Conservation (phyloP, 2,113 vertebrate genomes). For the Ceyx melanurus region DNA sequence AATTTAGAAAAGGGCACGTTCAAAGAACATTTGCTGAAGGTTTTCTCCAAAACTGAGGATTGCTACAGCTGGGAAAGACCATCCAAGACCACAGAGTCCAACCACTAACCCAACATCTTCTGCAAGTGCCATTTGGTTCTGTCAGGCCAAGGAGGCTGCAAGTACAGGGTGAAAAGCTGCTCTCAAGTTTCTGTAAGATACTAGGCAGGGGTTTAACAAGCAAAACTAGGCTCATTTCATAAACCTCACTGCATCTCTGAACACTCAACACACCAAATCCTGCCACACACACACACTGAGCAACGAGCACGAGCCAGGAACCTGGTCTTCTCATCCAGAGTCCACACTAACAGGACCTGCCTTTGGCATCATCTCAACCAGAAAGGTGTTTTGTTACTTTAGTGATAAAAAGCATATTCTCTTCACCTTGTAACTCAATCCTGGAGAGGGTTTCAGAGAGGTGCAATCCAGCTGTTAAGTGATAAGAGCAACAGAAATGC, state of each 20-base stretch:
- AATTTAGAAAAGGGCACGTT: background rate
- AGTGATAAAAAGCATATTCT: background rate
- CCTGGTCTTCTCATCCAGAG: background rate
- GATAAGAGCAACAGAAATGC: background rate
- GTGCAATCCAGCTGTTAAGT: background rate
- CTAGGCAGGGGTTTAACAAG: background rate
- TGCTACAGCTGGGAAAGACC: too few species aligned
- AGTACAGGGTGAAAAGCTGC: background rate
- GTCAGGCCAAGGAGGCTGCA: background rate
- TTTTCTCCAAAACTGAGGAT: background rate
- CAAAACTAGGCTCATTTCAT: background rate
- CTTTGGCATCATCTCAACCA: background rate
- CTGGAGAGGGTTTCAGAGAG: background rate
- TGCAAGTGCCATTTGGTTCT: background rate
- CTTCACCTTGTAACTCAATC: background rate
- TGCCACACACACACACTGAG: background rate
- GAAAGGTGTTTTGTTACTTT: background rate
- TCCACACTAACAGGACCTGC: background rate
- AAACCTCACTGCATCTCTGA: background rate
- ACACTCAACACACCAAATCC: background rate
- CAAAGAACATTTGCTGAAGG: constrained; percentile 7
- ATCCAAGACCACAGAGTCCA: too few species aligned
- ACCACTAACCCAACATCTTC: background rate
- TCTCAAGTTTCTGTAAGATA: background rate
- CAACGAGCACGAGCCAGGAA: fast-evolving